Conservation (phyloP, 2,888 invertebrate species). For the Scaptomyza reducta region DNA sequence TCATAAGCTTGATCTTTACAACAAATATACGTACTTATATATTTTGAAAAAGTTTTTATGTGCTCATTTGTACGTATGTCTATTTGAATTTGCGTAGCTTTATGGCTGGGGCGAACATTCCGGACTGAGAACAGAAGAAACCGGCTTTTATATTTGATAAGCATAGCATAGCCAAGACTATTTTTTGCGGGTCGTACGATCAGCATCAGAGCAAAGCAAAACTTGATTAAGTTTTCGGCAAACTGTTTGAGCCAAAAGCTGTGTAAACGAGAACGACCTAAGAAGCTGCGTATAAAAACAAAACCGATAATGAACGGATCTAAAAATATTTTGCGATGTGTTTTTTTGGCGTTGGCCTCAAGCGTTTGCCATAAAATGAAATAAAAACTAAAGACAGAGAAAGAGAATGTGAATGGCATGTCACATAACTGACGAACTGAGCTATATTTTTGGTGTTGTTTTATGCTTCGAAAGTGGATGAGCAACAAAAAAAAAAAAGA, state of each 20-base stretch:
- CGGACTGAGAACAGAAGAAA: conserved; percentile 26
- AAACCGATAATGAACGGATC: conserved; percentile 68
- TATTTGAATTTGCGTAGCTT: conserved; percentile 21
- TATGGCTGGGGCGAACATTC: conserved; percentile 16
- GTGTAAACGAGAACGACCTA: conserved; percentile 21
- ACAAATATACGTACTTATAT: not conserved
- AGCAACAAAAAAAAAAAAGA: conserved; percentile 8
- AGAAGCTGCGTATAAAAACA: conserved; percentile 73
- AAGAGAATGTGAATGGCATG: conserved; percentile 30
- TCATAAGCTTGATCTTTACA: conserved; percentile 7
- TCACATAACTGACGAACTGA: conserved; percentile 36
- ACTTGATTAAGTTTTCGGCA: conserved; percentile 1
- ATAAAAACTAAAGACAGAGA: not conserved
- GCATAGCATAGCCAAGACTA: conserved; percentile 18
- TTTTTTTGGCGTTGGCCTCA: conserved; percentile 5
- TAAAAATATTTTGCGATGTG: conserved; percentile 66
- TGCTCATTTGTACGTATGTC: not conserved
- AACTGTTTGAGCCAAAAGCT: not conserved
- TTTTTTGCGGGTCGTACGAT: conserved; percentile 27
- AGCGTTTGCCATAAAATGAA: conserved; percentile 9
- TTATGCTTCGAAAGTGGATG: conserved; percentile 46
- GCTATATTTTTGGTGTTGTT: conserved; percentile 3
- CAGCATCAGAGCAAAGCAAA: not conserved
- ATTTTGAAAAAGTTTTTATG: too few species aligned
- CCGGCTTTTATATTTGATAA: conserved; percentile 48